Percentiles rank a stretch among this genome's conserved stretches.
Conservation (phyloP, 2,113 vertebrate genomes). For the Pituophis catenifer region DNA sequence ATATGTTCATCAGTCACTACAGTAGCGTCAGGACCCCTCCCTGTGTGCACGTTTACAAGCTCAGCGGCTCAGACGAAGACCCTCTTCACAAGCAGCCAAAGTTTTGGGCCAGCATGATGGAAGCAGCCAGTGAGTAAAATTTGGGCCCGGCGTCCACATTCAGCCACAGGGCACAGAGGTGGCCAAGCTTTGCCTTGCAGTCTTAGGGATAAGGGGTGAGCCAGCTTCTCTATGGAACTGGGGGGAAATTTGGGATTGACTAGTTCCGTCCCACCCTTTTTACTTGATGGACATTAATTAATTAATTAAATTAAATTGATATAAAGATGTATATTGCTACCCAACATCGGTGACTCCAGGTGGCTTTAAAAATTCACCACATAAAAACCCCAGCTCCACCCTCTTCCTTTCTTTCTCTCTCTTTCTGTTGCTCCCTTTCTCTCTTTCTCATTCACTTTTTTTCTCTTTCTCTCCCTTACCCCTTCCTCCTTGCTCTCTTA, state of each 20-base stretch:
- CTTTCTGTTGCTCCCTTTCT: too few relatives aligned
- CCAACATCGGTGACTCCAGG: neutral
- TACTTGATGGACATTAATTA: neutral
- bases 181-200: neutral
- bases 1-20: slow-evolving; percentile 98
- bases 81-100: slow-evolving; percentile 86
- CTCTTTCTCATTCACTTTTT: too few relatives aligned
- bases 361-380: neutral
- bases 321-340: neutral
- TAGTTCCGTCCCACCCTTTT: neutral
- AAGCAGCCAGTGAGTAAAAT: slow-evolving; percentile 83
- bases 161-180: neutral
- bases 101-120: slow-evolving; percentile 99
- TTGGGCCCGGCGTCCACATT: neutral
- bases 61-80: slow-evolving; percentile 80
- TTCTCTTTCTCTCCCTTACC: too few relatives aligned
- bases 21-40: slow-evolving; percentile 92
- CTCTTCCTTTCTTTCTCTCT: too few relatives aligned
- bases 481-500: too few relatives aligned
- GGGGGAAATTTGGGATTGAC: neutral
- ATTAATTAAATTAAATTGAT: neutral
- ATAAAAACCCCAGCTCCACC: neutral
- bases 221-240: neutral
- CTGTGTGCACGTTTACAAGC: slow-evolving; percentile 93
- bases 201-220: neutral